Conservation (phyloP, 2,888 invertebrate species). For the Megamerina dolium region DNA sequence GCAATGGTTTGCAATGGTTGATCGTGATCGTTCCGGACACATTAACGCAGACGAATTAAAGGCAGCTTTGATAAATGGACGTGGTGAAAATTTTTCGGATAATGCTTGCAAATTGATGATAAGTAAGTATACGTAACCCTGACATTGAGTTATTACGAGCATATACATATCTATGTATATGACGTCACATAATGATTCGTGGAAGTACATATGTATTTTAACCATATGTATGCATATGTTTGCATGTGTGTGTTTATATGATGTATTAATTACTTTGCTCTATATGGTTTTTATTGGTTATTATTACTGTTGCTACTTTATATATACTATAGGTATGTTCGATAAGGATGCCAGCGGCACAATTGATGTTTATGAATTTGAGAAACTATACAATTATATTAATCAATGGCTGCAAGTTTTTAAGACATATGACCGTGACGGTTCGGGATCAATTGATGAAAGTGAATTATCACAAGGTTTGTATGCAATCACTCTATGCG, state of each 20-base stretch:
- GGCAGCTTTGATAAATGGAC: slow-evolving; percentile 76
- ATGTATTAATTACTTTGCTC: background rate
- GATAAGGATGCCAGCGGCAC: slow-evolving; percentile 78
- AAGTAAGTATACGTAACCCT: slow-evolving; percentile 36
- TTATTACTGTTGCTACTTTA: background rate
- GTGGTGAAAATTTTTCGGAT: slow-evolving; percentile 67
- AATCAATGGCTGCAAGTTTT: slow-evolving; percentile 85
- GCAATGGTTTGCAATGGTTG: slow-evolving; percentile 80
- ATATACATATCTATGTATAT: background rate
- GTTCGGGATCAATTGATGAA: slow-evolving; percentile 79
- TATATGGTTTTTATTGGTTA: background rate
- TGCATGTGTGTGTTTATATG: background rate
- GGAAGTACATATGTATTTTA: too few species aligned
- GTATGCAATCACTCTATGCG: background rate
- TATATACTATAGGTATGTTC: slow-evolving; percentile 66
- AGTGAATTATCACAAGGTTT: slow-evolving; percentile 68
- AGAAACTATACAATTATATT: slow-evolving; percentile 78
- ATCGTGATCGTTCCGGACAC: slow-evolving; percentile 75
- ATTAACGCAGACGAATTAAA: slow-evolving; percentile 73
- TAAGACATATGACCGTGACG: slow-evolving; percentile 77
- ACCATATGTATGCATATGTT: too few species aligned
- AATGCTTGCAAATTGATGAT: slow-evolving; percentile 83
- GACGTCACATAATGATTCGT: too few species aligned
- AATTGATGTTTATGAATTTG: slow-evolving; percentile 78
- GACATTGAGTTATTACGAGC: background rate